These are phyloP conservation scores for Melipona quadrifasciata DNA, from an alignment of 1,140 invertebrate genomes.

Conservation along the genomic window DNA sequence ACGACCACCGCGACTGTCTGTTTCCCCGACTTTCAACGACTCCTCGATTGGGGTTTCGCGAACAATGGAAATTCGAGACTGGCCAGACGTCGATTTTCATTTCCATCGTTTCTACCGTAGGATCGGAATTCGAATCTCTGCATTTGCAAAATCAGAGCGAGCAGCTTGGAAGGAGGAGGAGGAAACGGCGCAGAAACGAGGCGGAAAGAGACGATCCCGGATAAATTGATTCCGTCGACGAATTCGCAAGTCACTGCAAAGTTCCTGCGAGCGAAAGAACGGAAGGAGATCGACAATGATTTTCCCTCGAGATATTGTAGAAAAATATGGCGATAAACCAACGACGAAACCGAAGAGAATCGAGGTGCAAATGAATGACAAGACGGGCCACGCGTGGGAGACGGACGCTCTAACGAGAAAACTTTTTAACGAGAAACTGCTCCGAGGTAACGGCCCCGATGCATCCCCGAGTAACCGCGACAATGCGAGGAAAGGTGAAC, in stretches of 20 bases:
- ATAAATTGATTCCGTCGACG: too few relatives aligned
- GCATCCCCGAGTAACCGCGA: conserved; percentile 5
- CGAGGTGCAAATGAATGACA: conserved; percentile 15
- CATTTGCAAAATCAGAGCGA: neutral
- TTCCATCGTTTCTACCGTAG: neutral
- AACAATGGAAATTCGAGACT: conserved; percentile 58
- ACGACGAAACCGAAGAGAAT: neutral
- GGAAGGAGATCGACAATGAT: too few relatives aligned
- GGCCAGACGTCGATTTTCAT: conserved; percentile 37
- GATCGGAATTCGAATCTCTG: conserved; percentile 15
- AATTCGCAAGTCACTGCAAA: too few relatives aligned
- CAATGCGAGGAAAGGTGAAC: conserved; percentile 24
- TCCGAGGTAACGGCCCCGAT: neutral
- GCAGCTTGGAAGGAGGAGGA: neutral
- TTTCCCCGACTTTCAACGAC: conserved; percentile 38
- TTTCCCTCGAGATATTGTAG: neutral
- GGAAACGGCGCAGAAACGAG: too few relatives aligned
- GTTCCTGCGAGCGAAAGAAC: too few relatives aligned
- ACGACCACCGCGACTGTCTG: conserved; percentile 22
- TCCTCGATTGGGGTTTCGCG: conserved; percentile 28
- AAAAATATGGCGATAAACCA: neutral
- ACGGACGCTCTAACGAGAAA: conserved; percentile 32
- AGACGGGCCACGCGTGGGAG: neutral
- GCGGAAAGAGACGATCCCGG: too few relatives aligned
- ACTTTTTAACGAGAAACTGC: conserved; percentile 26